These are phyloP conservation scores for Rhabdophis nuchalis DNA, from an alignment of 2,797 vertebrate genomes.

Conservation along the genomic window DNA sequence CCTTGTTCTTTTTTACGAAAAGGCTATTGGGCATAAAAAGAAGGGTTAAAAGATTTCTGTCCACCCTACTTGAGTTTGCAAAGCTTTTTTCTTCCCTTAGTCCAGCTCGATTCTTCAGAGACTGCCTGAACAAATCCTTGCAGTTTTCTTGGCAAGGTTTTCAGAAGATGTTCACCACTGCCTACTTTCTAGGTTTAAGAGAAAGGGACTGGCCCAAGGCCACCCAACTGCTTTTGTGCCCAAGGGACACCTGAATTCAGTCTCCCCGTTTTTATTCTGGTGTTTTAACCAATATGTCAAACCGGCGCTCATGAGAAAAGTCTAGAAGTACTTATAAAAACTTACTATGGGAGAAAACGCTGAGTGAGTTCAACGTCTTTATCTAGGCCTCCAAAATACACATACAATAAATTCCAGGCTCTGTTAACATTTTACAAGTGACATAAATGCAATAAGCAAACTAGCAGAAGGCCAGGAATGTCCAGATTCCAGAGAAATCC, in stretches of 20 bases:
- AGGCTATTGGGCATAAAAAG: not conserved
- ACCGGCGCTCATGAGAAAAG: not conserved
- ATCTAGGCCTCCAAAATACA: not conserved
- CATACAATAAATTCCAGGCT: slow-evolving; percentile 3
- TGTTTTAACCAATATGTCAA: not conserved
- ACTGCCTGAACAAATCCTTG: too few relatives aligned
- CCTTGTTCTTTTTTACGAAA: not conserved
- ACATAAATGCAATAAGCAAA: fast-evolving
- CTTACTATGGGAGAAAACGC: slow-evolving; percentile 50
- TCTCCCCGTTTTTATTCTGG: not conserved
- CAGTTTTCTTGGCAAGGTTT: too few relatives aligned
- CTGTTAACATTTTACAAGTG: slow-evolving; percentile 18
- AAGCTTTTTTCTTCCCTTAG: not conserved
- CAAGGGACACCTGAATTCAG: not conserved
- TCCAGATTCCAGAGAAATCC: not conserved
- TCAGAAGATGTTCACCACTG: too few relatives aligned
- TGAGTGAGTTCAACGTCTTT: slow-evolving; percentile 40
- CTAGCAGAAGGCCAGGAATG: fast-evolving
- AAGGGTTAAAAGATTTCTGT: not conserved
- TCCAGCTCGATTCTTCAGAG: too few relatives aligned
- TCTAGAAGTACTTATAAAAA: slow-evolving; percentile 2
- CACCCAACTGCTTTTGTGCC: not conserved
- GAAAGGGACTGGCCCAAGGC: too few relatives aligned
- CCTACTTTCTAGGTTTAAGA: too few relatives aligned
- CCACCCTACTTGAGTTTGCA: not conserved